Evolutionary conservation across 2,113 vertebrate genomes (phyloP), one percentile per base, ranked within the genome.

Genomic region (Danio rerio): DNA sequence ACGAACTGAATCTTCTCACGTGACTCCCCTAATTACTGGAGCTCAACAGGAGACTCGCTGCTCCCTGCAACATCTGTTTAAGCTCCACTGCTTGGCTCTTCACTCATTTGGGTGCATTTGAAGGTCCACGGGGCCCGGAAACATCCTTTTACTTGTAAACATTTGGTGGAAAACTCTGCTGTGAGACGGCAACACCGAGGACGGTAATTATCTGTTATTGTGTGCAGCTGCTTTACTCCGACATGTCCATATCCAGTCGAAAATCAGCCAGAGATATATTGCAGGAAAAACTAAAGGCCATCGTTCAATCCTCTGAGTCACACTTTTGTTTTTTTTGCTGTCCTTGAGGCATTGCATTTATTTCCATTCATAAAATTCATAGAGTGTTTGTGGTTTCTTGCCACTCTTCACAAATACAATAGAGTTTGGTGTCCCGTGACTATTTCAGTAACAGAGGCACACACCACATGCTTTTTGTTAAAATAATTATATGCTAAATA

Each of bases 151-250:
- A 55, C 79, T 85, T 82, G 83, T 74, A 80, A 88, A 83, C 62
- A 76, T 70, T 74, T 73, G 71, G 45, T 61, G 79, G 82, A 86
- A 83, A 86, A 81, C 70, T 72, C 68, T 82, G 75, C 75, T 76
- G 85, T 78, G 69, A 87, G 81, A 87, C 85, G 31, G 31, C 31
- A 79, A 76, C 81, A 85, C 81, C 79, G 82, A 81, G 79, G 87
- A 87, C 75, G 16, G 62, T 86, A 85, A 88, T 87, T 87, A 88
- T 87, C 83, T 73, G 73, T 78, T 81, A 86, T 83, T 83, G 74
- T 78, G 62, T 43, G 63, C 85, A 88, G 83, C 78, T 86, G 87
- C 65, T 43, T 63, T 15, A 56, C 56, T 78, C 74, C 59, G 68
- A 87, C 52, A 52, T 49, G 55, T 83, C 76, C 62, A 62, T 43